Evolutionary conservation across 2,113 vertebrate genomes (phyloP), one percentile per base, ranked within the genome.

Genomic region (Dipodomys spectabilis): DNA sequence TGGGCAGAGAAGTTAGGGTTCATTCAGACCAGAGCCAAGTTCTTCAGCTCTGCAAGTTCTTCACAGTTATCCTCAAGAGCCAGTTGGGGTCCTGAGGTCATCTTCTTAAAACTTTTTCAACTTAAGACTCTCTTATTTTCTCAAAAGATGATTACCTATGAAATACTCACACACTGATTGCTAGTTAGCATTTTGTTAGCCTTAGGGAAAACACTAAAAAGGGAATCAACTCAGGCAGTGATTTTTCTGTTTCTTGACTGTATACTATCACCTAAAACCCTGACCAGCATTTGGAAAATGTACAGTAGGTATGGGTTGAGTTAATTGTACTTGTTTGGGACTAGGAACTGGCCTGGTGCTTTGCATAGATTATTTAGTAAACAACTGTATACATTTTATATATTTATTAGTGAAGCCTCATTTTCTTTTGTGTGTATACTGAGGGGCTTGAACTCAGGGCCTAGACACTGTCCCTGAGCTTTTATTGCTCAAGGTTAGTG

Each of bases 231-330:
- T 65, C 89, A 90, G 30, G 49, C 27, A 85, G 69, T 23, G 28
- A 65, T 71, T 82, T 90, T 82, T 67, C 28, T 62, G 45, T 88
- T 22, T 67, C 60, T 71, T 49, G 81, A 67, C 25, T 83, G 5
- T 79, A n/a, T 32, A 69, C n/a, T 22, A 69, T 74, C n/a, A 90
- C 35, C 60, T 90, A 65, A 75, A 74, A 79, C 6, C 27, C 23
- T 78, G 32, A 22, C 22, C 25, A 62, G n/a, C 27, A 67, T 69
- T 45, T 44, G 80, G 44, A 60, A 68, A 77, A 35, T 82, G 25
- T 71, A 88, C 62, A 72, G 2, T 88, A 86, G 92, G 44, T 91
- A 81, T 22, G 82, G 67, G 30, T 90, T 86, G 78, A 88, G 32
- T 82, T 74, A 82, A 64, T 82, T 88, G 53, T 57, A 12, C 62